Evolutionary conservation across 2,113 vertebrate genomes (phyloP), one percentile per base, ranked within the genome.

Genomic region (Lycaon pictus): DNA sequence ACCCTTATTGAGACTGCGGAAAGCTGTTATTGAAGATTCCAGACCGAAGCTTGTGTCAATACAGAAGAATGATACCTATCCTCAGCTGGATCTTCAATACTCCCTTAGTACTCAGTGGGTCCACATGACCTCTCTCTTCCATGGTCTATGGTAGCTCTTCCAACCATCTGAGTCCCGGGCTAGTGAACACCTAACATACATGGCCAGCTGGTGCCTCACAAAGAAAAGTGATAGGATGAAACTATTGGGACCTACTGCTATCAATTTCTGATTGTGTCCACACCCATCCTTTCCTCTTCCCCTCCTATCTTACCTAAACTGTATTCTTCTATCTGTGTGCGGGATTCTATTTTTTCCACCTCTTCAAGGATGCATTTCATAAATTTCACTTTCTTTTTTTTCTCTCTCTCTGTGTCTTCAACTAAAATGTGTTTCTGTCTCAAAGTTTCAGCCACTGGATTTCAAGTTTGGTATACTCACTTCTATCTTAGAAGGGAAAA

Each of bases 391-490:
- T 11, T 80, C 3, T 83, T 7, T 3, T 3, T 20, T 80, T 32
- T 37, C 23, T 65, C 11, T 91, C 32, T 67, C 43, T 92, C 55
- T 43, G 43, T 43, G 43, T 55, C 60, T 81, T 82, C 48, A 27
- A 48, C n/a, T 32, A 56, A 96, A 60, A 35, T 69, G 29, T 12
- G 2, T n/a, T 83, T 56, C 19, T 82, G 6, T 71, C 22, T 88
- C 29, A 58, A 72, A 79, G 8, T 55, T 93, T 79, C 67, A 92
- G 67, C 3, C 3, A 89, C n/a, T 83, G 35, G 6, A 87, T 87
- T 91, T 95, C 62, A 77, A 76, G 15, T 81, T 80, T 81, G 29
- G 69, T 81, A 60, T 94, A 69, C 55, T 96, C 12, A 89, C 7
- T 92, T 92, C 6, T 82, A 20, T 56, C 7, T 79, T 82, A 56